A percentile compares a stretch with the other conserved stretches of the same genome.
phyloP scores from a whole-genome alignment of 2,797 vertebrate genomes.

The Ficedula albicollis region DNA sequence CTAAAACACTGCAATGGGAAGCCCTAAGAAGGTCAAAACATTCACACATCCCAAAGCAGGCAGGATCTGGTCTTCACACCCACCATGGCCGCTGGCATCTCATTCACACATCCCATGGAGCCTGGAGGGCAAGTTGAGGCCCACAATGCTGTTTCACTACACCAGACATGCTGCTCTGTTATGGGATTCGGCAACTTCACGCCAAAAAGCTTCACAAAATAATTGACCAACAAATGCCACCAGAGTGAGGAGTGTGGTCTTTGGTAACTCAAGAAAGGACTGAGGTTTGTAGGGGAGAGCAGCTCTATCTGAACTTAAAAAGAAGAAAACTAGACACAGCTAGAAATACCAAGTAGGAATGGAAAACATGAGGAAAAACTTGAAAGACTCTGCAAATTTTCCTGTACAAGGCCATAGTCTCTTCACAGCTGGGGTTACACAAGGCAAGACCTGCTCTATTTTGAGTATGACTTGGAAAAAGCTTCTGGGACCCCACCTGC shows the following conservation, averaged over 20 bases:
- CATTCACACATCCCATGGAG: background rate
- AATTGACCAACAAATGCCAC: background rate
- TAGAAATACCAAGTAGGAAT: background rate
- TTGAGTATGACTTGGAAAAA: background rate
- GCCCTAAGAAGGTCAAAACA: background rate
- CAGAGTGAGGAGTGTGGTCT: background rate
- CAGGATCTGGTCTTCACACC: background rate
- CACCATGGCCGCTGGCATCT: background rate
- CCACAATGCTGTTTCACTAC: background rate
- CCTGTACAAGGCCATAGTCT: background rate
- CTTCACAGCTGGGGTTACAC: background rate
- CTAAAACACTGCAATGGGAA: background rate
- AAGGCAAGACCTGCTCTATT: background rate
- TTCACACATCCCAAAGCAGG: background rate
- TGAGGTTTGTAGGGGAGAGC: accelerated
- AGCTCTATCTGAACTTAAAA: background rate
- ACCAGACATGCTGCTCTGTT: background rate
- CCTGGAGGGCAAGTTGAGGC: background rate
- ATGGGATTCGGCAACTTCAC: background rate
- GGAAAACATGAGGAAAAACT: background rate
- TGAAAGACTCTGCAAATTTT: background rate
- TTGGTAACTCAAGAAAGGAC: background rate
- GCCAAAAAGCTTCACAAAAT: background rate
- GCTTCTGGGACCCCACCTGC: background rate
- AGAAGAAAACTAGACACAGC: background rate